Conservation (phyloP, 2,888 invertebrate genomes). For the Nomada fabriciana region DNA sequence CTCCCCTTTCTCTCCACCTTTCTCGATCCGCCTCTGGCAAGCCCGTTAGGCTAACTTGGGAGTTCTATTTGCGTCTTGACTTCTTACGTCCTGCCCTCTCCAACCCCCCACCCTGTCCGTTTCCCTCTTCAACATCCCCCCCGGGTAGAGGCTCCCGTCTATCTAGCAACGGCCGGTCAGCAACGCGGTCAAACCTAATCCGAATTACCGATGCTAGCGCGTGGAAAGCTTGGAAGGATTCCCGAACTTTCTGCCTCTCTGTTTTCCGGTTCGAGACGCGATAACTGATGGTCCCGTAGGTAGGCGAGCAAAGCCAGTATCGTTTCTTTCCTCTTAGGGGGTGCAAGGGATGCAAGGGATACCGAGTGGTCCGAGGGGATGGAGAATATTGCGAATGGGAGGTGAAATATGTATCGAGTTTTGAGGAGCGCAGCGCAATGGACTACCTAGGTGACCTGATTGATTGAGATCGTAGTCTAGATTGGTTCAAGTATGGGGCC, state of each 20-base stretch:
- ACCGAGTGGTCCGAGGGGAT: too few relatives aligned
- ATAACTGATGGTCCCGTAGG: conserved; percentile 13
- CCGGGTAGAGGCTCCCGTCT: conserved; percentile 50
- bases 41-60: conserved; percentile 84
- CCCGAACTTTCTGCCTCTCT: conserved; percentile 52
- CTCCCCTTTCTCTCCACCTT: conserved; percentile 61
- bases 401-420: background rate
- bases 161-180: conserved; percentile 74
- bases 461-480: background rate
- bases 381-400: background rate
- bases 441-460: background rate
- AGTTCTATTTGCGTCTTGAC: conserved; percentile 84
- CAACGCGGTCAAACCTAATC: conserved; percentile 76
- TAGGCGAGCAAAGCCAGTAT: background rate
- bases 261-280: conserved; percentile 32
- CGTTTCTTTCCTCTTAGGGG: background rate
- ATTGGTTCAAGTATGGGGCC: background rate
- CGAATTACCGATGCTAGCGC: conserved; percentile 67
- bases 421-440: background rate
- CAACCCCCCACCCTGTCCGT: conserved; percentile 49
- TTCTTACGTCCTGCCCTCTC: conserved; percentile 78
- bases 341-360: too few relatives aligned
- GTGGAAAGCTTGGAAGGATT: conserved; percentile 57
- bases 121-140: conserved; percentile 64
- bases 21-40: conserved; percentile 72